These are phyloP conservation scores for Boloria euphrosyne DNA, from an alignment of 2,888 invertebrate genomes.

Conservation along the genomic window DNA sequence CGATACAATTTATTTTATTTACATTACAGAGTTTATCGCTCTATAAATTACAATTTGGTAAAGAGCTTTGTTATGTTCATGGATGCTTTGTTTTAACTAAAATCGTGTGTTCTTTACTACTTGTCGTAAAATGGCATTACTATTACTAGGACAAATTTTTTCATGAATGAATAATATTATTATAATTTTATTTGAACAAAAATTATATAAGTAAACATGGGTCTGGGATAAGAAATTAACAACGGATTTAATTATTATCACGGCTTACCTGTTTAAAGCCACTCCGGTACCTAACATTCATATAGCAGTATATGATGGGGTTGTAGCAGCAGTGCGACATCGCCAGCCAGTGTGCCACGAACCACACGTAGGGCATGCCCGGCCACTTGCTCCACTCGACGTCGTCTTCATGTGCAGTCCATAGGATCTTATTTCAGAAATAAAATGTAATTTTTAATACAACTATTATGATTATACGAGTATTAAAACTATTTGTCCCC, in stretches of 20 bases:
- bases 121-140: not conserved
- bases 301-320: conserved; percentile 92
- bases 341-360: conserved; percentile 90
- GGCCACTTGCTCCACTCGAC: conserved; percentile 82
- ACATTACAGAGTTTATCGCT: no score
- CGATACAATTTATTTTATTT: no score
- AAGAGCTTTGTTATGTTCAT: conserved; percentile 22
- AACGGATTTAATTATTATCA: no score
- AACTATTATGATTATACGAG: not conserved
- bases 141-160: no score
- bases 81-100: conserved; percentile 1
- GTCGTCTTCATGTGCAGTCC: conserved; percentile 76
- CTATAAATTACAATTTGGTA: conserved; percentile 19
- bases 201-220: no score
- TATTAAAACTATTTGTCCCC: not conserved
- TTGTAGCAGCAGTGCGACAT: conserved; percentile 95
- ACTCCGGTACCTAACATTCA: conserved; percentile 90
- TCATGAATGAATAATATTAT: no score
- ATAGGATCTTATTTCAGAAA: conserved; percentile 75
- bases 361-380: conserved; percentile 88
- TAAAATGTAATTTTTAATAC: no score
- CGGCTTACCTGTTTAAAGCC: conserved; percentile 83
- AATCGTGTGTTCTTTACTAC: not conserved
- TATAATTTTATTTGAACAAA: no score
- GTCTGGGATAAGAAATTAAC: no score